These are phyloP conservation scores for Psittacula echo DNA, from an alignment of 2,797 vertebrate genomes.

Conservation along the genomic window DNA sequence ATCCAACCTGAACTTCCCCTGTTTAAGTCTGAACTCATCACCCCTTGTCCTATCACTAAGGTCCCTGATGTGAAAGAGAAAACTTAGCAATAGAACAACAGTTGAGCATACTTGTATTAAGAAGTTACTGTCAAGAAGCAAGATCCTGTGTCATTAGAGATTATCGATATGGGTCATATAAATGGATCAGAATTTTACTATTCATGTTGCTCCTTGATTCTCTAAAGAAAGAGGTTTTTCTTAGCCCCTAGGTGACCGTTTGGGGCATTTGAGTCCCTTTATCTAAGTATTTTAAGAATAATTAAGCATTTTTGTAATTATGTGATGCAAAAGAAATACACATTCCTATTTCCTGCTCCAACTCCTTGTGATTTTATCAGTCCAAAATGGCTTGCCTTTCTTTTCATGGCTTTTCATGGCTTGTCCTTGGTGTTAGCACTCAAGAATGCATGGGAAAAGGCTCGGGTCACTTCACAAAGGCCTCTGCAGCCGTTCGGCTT, in stretches of 20 bases:
- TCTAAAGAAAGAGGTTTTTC: neutral
- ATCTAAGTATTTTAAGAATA: neutral
- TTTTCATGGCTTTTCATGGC: neutral
- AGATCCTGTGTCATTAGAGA: neutral
- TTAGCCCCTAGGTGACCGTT: neutral
- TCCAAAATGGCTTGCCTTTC: neutral
- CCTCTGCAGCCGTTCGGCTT: neutral
- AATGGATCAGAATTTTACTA: neutral
- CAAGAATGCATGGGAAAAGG: neutral
- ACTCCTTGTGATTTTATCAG: neutral
- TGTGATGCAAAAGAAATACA: neutral
- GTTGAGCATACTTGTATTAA: neutral
- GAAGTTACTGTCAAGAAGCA: neutral
- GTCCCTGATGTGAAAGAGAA: neutral
- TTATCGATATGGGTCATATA: neutral
- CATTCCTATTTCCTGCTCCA: neutral
- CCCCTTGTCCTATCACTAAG: too few species aligned
- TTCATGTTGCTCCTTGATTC: neutral
- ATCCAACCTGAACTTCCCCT: neutral
- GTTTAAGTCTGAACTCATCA: neutral
- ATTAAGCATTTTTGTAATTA: neutral
- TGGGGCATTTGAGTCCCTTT: neutral
- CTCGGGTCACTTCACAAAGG: fast-evolving
- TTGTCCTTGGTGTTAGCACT: neutral
- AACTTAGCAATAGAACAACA: neutral